phyloP scores from a whole-genome alignment of 2,888 invertebrate genomes.

The Amblyjoppa proteus region DNA sequence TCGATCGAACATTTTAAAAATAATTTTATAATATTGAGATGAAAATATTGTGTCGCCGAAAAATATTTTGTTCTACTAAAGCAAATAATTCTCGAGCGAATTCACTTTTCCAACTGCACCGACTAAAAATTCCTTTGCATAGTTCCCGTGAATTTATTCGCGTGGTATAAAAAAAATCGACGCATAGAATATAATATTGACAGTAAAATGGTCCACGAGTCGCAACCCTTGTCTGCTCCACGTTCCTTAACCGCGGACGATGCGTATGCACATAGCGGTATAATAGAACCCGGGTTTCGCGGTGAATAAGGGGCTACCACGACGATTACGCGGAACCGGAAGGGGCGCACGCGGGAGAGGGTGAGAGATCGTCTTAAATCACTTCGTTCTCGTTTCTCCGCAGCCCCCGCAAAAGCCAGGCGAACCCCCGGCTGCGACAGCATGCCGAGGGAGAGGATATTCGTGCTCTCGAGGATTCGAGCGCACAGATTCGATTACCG shows the following conservation, averaged over 20 bases:
- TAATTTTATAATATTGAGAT: no score
- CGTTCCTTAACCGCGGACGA: slow-evolving; percentile 33
- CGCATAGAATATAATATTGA: neutral
- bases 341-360: slow-evolving; percentile 56
- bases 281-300: slow-evolving; percentile 58
- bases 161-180: neutral
- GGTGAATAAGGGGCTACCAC: slow-evolving; percentile 62
- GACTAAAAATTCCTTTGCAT: no score
- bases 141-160: no score
- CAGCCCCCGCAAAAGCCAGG: slow-evolving; percentile 41
- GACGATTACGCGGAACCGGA: slow-evolving; percentile 67
- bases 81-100: no score
- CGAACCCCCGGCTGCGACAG: slow-evolving; percentile 34
- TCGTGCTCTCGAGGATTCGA: slow-evolving; percentile 36
- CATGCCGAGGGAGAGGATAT: slow-evolving; percentile 15
- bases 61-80: no score
- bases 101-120: no score
- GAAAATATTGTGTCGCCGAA: no score
- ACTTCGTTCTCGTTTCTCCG: slow-evolving; percentile 50
- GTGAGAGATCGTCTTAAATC: slow-evolving; percentile 65
- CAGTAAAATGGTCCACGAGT: slow-evolving; percentile 72
- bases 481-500: slow-evolving; percentile 50
- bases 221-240: slow-evolving; percentile 42
- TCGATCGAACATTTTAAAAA: no score
- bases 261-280: slow-evolving; percentile 44